phyloP scores from a whole-genome alignment of 1,140 invertebrate species.

The Bombus waltoni region DNA sequence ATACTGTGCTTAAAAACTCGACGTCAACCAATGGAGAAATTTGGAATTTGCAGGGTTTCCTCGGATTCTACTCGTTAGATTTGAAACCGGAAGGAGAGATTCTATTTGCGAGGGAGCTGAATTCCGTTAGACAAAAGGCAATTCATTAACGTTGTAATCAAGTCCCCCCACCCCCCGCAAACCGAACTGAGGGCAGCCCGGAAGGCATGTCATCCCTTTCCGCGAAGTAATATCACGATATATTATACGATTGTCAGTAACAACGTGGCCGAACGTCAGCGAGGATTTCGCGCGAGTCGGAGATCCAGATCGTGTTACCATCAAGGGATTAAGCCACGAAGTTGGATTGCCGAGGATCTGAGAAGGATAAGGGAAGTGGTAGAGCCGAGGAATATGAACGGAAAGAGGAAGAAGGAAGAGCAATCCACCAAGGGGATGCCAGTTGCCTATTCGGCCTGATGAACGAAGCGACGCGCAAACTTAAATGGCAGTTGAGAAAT shows the following conservation, averaged over 20 bases:
- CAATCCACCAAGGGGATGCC: constrained; percentile 52
- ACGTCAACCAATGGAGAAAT: background rate
- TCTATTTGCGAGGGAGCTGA: background rate
- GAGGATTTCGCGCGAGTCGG: constrained; percentile 68
- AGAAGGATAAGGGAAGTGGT: constrained; percentile 59
- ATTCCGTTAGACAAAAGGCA: background rate
- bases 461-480: constrained; percentile 74
- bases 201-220: constrained; percentile 27
- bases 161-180: background rate
- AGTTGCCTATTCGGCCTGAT: constrained; percentile 67
- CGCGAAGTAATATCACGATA: constrained; percentile 51
- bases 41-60: background rate
- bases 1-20: background rate
- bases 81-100: background rate
- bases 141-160: constrained; percentile 33
- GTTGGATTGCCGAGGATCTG: constrained; percentile 65
- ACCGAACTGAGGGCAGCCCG: background rate
- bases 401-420: constrained; percentile 56
- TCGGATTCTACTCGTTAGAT: background rate
- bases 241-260: constrained; percentile 56
- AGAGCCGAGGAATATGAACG: constrained; percentile 36
- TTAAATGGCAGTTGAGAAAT: constrained; percentile 81
- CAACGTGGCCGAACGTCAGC: constrained; percentile 65
- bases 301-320: constrained; percentile 74
- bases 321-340: constrained; percentile 73